phyloP scores from a whole-genome alignment of 2,888 invertebrate species.

The Drosophila falleni region DNA sequence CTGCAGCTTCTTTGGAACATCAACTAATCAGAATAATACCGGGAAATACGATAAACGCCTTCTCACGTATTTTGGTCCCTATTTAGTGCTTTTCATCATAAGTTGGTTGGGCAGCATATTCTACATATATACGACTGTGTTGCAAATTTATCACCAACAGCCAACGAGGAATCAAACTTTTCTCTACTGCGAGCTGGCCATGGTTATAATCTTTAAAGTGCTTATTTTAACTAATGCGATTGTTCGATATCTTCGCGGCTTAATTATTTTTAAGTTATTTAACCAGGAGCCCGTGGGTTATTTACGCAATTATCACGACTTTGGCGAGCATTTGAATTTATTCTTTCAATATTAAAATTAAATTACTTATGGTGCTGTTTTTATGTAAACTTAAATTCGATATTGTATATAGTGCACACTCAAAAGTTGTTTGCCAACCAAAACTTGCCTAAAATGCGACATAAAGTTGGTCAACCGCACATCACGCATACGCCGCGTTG shows the following conservation, averaged over 20 bases:
- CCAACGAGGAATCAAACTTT: background rate
- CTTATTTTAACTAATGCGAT: slow-evolving; percentile 24
- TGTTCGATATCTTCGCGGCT: slow-evolving; percentile 4
- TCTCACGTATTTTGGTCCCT: slow-evolving; percentile 2
- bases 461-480: slow-evolving; percentile 12
- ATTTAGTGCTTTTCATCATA: background rate
- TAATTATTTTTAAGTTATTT: slow-evolving; percentile 5
- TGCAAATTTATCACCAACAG: background rate
- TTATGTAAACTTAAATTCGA: background rate
- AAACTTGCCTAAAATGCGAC: background rate
- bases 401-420: background rate
- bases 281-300: background rate
- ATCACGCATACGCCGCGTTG: slow-evolving; percentile 27
- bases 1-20: slow-evolving; percentile 12
- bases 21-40: background rate
- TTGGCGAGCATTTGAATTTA: slow-evolving; percentile 42
- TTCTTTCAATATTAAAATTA: slow-evolving; percentile 29
- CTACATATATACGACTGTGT: background rate
- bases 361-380: background rate
- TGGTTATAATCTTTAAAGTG: slow-evolving; percentile 31
- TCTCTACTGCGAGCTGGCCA: background rate
- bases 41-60: background rate
- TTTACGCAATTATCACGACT: slow-evolving; percentile 17
- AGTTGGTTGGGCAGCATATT: slow-evolving; percentile 22
- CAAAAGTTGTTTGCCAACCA: background rate